phyloP scores from a whole-genome alignment of 2,888 invertebrate genomes.

The Drosophila seclusa region DNA sequence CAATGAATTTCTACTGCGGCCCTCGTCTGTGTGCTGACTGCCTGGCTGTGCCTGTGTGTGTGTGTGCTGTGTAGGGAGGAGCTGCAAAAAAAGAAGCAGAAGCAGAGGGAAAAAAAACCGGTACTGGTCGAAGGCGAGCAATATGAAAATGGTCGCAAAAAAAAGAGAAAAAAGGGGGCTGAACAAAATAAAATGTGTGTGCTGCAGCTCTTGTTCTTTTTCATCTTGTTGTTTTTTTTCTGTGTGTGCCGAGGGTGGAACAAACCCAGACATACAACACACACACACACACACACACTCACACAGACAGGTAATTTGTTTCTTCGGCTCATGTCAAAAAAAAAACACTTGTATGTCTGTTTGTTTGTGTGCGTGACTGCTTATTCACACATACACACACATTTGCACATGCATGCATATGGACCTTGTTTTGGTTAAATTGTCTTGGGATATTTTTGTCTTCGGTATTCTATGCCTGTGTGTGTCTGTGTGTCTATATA shows the following conservation, averaged over 20 bases:
- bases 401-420: not conserved
- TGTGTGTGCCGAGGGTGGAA: slow-evolving; percentile 27
- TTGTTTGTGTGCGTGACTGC: not conserved
- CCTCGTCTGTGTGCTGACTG: slow-evolving; percentile 13
- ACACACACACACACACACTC: slow-evolving; percentile 9
- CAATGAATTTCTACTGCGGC: slow-evolving; percentile 50
- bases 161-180: slow-evolving; percentile 33
- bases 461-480: not conserved
- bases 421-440: slow-evolving; percentile 4
- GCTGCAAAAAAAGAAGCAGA: slow-evolving; percentile 14
- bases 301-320: not conserved
- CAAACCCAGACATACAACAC: slow-evolving; percentile 19
- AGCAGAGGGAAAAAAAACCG: slow-evolving; percentile 23
- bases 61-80: slow-evolving; percentile 29
- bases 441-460: slow-evolving; percentile 9
- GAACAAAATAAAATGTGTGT: slow-evolving; percentile 24
- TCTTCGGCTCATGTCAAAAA: slow-evolving; percentile 5
- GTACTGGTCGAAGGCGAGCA: slow-evolving; percentile 45
- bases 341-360: not conserved
- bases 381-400: not conserved
- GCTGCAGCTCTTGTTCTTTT: slow-evolving; percentile 8
- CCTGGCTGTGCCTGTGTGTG: slow-evolving; percentile 14
- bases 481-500: not conserved
- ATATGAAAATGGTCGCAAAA: slow-evolving; percentile 69
- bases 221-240: not conserved